Percentiles rank a stretch among this genome's conserved stretches.
These are phyloP conservation scores for Nomia melanderi DNA, from an alignment of 1,140 invertebrate species.

Conservation along the genomic window DNA sequence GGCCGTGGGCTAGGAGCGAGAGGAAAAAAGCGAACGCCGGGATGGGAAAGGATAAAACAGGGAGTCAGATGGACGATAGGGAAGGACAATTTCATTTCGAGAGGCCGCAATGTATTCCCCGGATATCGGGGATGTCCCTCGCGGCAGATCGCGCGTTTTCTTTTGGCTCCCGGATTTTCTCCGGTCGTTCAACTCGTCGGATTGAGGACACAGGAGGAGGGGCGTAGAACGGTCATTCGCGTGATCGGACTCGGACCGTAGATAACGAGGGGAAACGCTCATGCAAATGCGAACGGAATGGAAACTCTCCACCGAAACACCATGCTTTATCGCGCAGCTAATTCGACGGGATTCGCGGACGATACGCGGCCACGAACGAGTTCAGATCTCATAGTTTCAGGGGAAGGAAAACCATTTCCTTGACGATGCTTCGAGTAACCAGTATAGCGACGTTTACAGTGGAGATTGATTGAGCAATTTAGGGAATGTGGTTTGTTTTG, in stretches of 20 bases:
- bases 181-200: slow-evolving; percentile 45
- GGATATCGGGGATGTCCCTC: slow-evolving; percentile 20
- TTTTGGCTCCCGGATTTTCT: slow-evolving; percentile 32
- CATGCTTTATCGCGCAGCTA: slow-evolving; percentile 38
- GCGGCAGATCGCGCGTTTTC: slow-evolving; percentile 30
- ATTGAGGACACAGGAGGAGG: slow-evolving; percentile 54
- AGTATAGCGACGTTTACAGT: too few species aligned
- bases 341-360: slow-evolving; percentile 33
- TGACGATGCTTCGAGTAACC: too few species aligned
- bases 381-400: neutral
- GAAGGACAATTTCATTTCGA: slow-evolving; percentile 65
- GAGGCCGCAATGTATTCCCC: slow-evolving; percentile 17
- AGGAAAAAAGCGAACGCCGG: neutral
- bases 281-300: slow-evolving; percentile 48
- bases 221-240: slow-evolving; percentile 59
- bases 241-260: slow-evolving; percentile 55
- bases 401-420: neutral
- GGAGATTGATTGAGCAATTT: too few species aligned
- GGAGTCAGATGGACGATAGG: slow-evolving; percentile 46
- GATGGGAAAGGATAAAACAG: neutral
- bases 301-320: slow-evolving; percentile 39
- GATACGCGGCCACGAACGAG: neutral
- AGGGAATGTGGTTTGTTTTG: too few species aligned
- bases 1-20: neutral
- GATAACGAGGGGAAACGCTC: slow-evolving; percentile 50